Conservation (phyloP, 2,113 vertebrate species). For the Microcebus lehilahytsara region DNA sequence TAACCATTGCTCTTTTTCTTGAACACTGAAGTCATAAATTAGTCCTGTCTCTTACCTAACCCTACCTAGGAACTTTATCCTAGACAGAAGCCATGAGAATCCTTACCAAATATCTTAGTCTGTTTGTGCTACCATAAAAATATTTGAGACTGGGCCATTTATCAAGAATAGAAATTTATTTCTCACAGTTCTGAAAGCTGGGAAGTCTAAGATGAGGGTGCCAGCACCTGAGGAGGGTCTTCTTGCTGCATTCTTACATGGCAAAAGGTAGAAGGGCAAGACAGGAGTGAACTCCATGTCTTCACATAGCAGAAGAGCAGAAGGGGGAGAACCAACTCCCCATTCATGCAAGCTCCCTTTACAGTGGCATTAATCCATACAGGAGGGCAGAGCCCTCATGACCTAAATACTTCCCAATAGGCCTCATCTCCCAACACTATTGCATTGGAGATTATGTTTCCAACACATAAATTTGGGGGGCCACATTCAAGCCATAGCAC, state of each 20-base stretch:
- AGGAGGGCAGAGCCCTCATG: background rate
- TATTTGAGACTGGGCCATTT: background rate
- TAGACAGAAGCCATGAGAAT: background rate
- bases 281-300: background rate
- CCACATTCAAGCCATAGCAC: background rate
- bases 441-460: background rate
- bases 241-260: background rate
- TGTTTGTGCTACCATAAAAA: background rate
- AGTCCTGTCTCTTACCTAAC: background rate
- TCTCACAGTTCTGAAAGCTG: background rate
- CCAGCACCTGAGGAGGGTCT: background rate
- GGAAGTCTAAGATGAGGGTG: background rate
- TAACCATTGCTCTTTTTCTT: background rate
- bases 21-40: background rate
- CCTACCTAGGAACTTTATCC: background rate
- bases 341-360: background rate
- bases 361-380: background rate
- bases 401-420: background rate
- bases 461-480: background rate
- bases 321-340: background rate
- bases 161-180: background rate
- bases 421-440: background rate
- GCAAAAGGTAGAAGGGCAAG: background rate
- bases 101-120: background rate
- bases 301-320: background rate